A percentile compares a stretch with the other conserved stretches of the same genome.
These are phyloP conservation scores for Sarcophaga peregrina DNA, from an alignment of 1,140 invertebrate genomes.

Conservation along the genomic window DNA sequence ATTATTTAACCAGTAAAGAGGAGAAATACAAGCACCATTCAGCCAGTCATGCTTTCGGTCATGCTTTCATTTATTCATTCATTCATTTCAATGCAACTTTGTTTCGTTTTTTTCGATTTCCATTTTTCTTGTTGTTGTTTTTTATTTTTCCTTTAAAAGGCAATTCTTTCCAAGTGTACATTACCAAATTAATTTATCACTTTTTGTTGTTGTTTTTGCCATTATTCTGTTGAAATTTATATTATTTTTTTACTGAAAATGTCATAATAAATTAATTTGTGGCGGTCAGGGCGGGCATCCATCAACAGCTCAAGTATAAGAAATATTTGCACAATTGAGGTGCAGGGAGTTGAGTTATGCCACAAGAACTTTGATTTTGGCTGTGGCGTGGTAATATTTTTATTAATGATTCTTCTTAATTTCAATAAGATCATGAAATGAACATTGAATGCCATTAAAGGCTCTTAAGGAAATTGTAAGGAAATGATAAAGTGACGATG, in stretches of 20 bases:
- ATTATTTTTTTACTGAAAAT: background rate
- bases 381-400: no score
- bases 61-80: background rate
- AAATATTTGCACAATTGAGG: conserved; percentile 11
- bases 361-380: no score
- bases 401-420: no score
- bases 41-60: background rate
- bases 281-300: background rate
- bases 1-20: background rate
- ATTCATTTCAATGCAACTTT: background rate
- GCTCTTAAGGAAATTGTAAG: background rate
- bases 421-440: background rate
- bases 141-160: background rate
- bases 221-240: background rate
- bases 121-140: background rate
- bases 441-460: background rate
- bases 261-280: background rate
- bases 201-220: background rate
- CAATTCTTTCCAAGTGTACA: background rate
- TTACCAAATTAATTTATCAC: conserved; percentile 20
- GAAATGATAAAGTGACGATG: background rate
- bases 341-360: no score
- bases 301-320: background rate
- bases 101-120: background rate
- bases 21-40: background rate